These are phyloP conservation scores for Venusia cambrica DNA, from an alignment of 2,888 invertebrate species.

Conservation along the genomic window DNA sequence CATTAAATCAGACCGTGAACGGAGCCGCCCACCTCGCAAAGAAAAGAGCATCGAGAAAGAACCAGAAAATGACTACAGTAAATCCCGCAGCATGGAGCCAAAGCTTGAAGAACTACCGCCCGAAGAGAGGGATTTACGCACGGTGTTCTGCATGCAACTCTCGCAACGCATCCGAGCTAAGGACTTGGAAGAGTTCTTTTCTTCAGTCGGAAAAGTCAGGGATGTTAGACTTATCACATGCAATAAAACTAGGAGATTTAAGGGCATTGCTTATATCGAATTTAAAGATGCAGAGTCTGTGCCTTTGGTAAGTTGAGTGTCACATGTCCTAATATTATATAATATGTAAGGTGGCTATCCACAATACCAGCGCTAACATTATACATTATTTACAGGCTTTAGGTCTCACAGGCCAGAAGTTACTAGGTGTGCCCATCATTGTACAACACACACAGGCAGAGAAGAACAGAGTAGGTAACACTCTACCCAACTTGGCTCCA, in stretches of 20 bases:
- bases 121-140: conserved; percentile 98
- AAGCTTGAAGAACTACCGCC: conserved; percentile 91
- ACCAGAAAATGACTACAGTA: conserved; percentile 57
- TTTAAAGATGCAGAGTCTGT: conserved; percentile 99
- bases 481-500: conserved; percentile 91
- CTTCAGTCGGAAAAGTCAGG: conserved; percentile 98
- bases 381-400: conserved; percentile 92
- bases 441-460: conserved; percentile 99
- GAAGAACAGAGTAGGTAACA: conserved; percentile 95
- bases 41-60: conserved; percentile 62
- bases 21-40: conserved; percentile 45
- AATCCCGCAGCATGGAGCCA: conserved; percentile 77
- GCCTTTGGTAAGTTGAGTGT: conserved; percentile 87
- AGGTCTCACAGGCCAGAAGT: conserved; percentile 96
- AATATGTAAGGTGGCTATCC: too few relatives aligned
- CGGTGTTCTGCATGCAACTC: conserved; percentile 99
- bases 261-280: conserved; percentile 99
- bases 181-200: conserved; percentile 99
- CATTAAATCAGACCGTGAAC: conserved; percentile 45
- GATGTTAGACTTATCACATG: conserved; percentile 99
- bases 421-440: conserved; percentile 97
- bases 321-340: too few relatives aligned
- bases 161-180: conserved; percentile 96
- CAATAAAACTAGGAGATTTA: conserved; percentile 98
- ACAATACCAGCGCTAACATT: too few relatives aligned